Conservation (phyloP, 1,140 invertebrate species). For the Tetraneura akinire region DNA sequence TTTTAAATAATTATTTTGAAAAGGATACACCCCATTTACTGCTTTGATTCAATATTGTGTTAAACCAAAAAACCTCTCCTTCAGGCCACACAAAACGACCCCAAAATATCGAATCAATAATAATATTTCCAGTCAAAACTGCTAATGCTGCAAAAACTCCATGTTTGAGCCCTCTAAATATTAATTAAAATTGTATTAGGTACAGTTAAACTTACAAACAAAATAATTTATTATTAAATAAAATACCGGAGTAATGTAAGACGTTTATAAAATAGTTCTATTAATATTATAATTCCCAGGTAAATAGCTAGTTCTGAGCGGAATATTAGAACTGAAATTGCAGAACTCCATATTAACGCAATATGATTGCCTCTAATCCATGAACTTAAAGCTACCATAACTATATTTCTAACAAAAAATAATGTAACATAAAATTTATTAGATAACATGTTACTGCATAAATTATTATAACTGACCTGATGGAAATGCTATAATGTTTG, state of each 20-base stretch:
- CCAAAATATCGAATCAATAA: conserved; percentile 94
- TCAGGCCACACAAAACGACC: conserved; percentile 90
- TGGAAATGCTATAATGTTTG: conserved; percentile 93
- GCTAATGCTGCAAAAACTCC: conserved; percentile 71
- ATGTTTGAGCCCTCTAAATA: conserved; percentile 72
- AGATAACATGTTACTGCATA: neutral
- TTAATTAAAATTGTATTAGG: conserved; percentile 35
- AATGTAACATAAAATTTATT: conserved; percentile 42
- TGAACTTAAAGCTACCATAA: conserved; percentile 79
- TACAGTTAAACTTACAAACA: neutral
- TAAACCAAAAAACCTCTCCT: conserved; percentile 96
- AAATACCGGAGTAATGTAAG: conserved; percentile 61
- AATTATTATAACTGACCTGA: conserved; percentile 69
- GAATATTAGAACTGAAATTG: conserved; percentile 87
- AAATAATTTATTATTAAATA: neutral
- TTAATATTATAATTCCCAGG: conserved; percentile 82
- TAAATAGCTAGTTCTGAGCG: conserved; percentile 85
- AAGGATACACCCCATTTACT: conserved; percentile 97
- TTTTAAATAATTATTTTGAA: conserved; percentile 53
- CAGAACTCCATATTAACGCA: conserved; percentile 81
- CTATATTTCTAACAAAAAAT: conserved; percentile 65
- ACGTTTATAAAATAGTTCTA: conserved; percentile 69
- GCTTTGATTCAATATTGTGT: conserved; percentile 92
- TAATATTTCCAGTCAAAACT: conserved; percentile 72
- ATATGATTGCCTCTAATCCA: conserved; percentile 80